These are phyloP conservation scores for Luscinia megarhynchos DNA, from an alignment of 2,797 vertebrate genomes.

Conservation along the genomic window DNA sequence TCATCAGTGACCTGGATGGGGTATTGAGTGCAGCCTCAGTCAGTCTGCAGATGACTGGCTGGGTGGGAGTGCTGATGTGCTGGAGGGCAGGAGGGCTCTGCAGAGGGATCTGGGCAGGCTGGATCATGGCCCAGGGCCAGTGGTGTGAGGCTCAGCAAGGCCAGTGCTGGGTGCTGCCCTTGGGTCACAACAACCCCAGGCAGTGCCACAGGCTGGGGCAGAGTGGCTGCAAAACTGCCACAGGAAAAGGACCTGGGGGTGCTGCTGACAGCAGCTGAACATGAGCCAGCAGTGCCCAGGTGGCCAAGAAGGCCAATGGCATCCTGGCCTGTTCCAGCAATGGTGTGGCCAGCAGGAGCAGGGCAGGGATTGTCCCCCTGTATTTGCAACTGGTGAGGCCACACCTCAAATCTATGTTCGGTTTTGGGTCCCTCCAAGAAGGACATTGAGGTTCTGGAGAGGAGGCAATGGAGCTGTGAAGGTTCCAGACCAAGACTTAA, in stretches of 20 bases:
- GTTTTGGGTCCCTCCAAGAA: accelerated
- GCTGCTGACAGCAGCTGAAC: not conserved
- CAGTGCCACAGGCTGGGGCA: not conserved
- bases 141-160: too few species aligned
- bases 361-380: not conserved
- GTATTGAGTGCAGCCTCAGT: accelerated
- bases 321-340: not conserved
- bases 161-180: too few species aligned
- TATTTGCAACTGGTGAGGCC: accelerated
- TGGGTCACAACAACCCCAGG: not conserved
- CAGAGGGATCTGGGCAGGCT: not conserved
- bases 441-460: not conserved
- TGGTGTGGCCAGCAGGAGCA: not conserved
- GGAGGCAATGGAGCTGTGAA: not conserved
- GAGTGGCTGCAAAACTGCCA: not conserved
- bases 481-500: not conserved
- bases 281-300: not conserved
- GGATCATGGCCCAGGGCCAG: not conserved
- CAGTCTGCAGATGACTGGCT: accelerated
- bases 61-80: not conserved
- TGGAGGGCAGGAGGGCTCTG: not conserved
- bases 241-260: not conserved
- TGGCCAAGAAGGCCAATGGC: not conserved
- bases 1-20: accelerated
- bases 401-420: accelerated